Evolutionary conservation across 2,797 vertebrate species (phyloP), one percentile per base, ranked within the genome.

Genomic region (Chiloscyllium punctatum): DNA sequence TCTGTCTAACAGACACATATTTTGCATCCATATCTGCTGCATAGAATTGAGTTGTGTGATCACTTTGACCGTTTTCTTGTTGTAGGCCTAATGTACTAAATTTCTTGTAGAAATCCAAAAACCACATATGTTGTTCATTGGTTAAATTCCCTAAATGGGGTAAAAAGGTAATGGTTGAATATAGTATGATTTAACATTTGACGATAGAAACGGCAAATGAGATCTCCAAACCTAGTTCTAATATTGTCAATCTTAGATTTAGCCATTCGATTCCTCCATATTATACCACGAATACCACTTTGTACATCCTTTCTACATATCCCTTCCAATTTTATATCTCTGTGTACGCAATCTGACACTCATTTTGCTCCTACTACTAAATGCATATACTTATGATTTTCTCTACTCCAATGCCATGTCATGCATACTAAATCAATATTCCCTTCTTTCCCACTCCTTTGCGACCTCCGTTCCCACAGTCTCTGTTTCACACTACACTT

Each of bases 21-120:
- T 99, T 98, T 96, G 97, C 98, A 97, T 98, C 98, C 95, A 98
- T 97, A 96, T 98, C 98, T 96, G 98, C 96, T 33, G 97, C 97
- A 97, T 98, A 98, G 74, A 97, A 96, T 91, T 97, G 97, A 37
- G 98, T 96, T 96, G 98, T 98, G 96, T 97, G 98, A 96, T 99
- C 98, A 90, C 96, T 98, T 96, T 98, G 98, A 57, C 98, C 98
- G 90, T 98, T 98, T 96, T 99, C 98, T 94, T 98, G 98, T 96
- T 98, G 98, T 87, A 99, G 97, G 95, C 99, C 99, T 95, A 98
- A 96, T 0, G 98, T 98, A 96, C 98, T 98, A 96, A 99, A 97
- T 96, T 98, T 98, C 97, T 98, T 98, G 96, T 99, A 99, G 97
- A 98, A 98, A 97, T 99, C 98, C 97, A 99, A 98, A 97, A 99